Base-by-base conservation (phyloP, 2,888 invertebrate species). In the Muschampia plurimacula region DNA sequence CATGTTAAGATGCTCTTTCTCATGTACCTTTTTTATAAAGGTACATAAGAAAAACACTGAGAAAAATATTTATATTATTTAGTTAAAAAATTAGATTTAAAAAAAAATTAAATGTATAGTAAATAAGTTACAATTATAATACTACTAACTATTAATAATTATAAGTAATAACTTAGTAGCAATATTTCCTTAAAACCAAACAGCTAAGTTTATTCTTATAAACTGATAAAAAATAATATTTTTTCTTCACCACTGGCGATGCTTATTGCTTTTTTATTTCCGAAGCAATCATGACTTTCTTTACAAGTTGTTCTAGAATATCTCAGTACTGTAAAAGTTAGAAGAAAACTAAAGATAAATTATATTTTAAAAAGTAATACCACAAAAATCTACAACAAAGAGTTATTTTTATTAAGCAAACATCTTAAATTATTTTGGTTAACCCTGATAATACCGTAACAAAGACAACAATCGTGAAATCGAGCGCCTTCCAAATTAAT, bases 261-360 rank as follows among this genome's bases (percentile, higher is more conserved):
- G 15, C 22, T 22, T 22, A 41, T 55, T 49, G 39, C 55, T 55
- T 52, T 66, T 67, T 67, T 67, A 36, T n/a, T 55, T 67, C 44
- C 41, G n/a, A 55, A 15, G 12, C 55, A 67, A 59, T 67, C 57
- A 57, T 41, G 59, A 67, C 57, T 67, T 67, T 57, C 67, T 55
- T 55, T n/a, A 22, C 36, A 41, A 67, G 41, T 66, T 66, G 36
- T 67, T 67, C 57, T 57, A 41, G 15, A 12, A 67, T 57, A 57
- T 67, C 28, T 41, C 41, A 44, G 67, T 41, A 28, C 28, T 2
- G 39, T 57, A 55, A 8, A 67, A 15, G 22, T 28, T 67, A 15
- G 36, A 10, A 39, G 52, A n/a, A 66, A 52, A 52, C 28, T 15
- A 0, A 12, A 49, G 7, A 32, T n/a, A 8, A 49, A 65, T 32